Evolutionary conservation across 2,888 invertebrate species (phyloP), one percentile per base, ranked within the genome.

Genomic region (Temnothorax ravouxi): DNA sequence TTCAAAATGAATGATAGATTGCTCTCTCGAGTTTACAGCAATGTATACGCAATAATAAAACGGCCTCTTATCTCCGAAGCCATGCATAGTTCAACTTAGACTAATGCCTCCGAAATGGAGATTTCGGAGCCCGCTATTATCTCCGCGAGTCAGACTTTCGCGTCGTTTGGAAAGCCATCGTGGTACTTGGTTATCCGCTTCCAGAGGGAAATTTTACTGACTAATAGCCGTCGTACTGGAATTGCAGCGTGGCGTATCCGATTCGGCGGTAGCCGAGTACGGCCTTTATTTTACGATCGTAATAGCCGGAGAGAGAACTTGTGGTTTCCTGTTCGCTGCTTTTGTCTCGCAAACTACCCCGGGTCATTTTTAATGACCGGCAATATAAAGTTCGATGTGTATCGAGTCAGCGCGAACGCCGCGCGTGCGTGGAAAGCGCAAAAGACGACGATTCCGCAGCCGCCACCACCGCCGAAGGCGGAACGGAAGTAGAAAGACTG

Each of bases 331-430:
- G 56, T 67, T 74, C 56, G 5, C 61, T 44, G 54, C 67, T 52
- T 80, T 83, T 72, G 54, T 84, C 66, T 76, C 75, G 47, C 61
- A 79, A 81, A 83, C 61, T 69, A 79, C 61, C 81, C 64, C 56
- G 80, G 74, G 83, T 87, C 83, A 85, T 86, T 89, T 89, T 90
- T 90, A 90, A 90, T 86, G 87, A 87, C 82, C 69, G 62, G 67
- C 84, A 83, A 84, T 90, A 87, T 90, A 90, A 90, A 92, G 88
- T 92, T 88, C 62, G 72, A 85, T 79, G 84, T 86, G 77, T 87
- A 87, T 86, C 82, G 79, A 91, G 88, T 89, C 85, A 86, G 84
- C 83, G 84, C 83, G 84, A 84, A 84, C 77, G 66, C 66, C 66
- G 88, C 76, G 88, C 87, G 88, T 89, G 87, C 83, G 83, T 85